Evolutionary conservation across 1,140 invertebrate species (phyloP).

Genomic region (Teleogryllus occipitalis): DNA sequence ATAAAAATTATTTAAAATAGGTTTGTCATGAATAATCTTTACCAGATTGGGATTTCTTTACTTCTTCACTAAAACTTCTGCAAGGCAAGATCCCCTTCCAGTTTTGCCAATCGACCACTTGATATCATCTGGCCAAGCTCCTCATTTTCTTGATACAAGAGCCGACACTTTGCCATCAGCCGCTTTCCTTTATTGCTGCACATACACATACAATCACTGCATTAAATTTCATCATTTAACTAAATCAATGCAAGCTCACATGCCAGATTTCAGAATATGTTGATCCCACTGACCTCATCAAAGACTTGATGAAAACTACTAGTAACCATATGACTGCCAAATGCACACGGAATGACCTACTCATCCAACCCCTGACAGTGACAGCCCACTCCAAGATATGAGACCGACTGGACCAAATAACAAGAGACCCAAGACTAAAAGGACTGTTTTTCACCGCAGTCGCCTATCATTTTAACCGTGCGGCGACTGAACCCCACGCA

Average conservation of each 20-base stretch:
- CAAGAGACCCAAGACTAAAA: no score
- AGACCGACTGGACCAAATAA: no score
- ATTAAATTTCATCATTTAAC: not conserved
- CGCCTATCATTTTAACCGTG: no score
- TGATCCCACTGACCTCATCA: no score
- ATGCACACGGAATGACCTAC: no score
- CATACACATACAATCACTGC: constrained; percentile 21
- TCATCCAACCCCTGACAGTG: no score
- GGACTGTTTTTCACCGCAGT: no score
- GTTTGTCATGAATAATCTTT: constrained; percentile 22
- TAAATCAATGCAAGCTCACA: not conserved
- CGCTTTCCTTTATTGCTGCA: constrained; percentile 88
- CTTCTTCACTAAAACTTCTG: constrained; percentile 94
- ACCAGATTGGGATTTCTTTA: constrained; percentile 95
- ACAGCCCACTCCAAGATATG: no score
- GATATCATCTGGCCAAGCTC: constrained; percentile 93
- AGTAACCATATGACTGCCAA: no score
- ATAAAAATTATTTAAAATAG: not conserved
- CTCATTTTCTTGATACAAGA: constrained; percentile 97
- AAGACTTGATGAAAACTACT: no score
- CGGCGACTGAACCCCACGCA: no score
- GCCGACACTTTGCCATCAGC: constrained; percentile 92
- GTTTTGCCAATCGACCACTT: constrained; percentile 86
- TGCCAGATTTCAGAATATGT: no score
- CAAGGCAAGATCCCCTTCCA: constrained; percentile 90